phyloP scores from a whole-genome alignment of 1,140 invertebrate genomes.

The Drosophila nannoptera region DNA sequence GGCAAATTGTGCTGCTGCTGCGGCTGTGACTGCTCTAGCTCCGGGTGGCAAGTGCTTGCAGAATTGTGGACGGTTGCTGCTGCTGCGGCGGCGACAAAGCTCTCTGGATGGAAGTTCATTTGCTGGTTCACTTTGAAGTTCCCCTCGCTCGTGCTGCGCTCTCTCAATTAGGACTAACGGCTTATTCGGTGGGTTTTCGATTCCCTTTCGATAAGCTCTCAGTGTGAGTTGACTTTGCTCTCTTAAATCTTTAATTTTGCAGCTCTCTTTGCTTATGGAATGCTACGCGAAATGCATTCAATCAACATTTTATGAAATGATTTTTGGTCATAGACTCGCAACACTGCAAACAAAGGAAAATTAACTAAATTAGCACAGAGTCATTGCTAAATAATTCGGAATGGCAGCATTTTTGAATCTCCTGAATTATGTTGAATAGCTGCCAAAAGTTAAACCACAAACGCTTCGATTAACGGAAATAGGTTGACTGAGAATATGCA shows the following conservation, averaged over 20 bases:
- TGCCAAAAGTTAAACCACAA: too few relatives aligned
- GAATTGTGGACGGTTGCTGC: conserved; percentile 55
- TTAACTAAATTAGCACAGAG: neutral
- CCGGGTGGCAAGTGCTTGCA: conserved; percentile 27
- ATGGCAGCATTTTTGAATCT: too few relatives aligned
- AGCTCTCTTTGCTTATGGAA: conserved; percentile 46
- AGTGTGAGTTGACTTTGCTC: neutral
- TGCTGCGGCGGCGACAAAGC: conserved; percentile 56
- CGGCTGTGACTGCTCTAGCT: conserved; percentile 4
- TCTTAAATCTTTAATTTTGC: neutral
- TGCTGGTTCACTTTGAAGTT: conserved; percentile 25
- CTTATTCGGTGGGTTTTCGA: conserved; percentile 29
- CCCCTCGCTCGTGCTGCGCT: neutral
- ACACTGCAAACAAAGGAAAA: conserved; percentile 28
- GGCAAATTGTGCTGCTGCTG: conserved; percentile 46
- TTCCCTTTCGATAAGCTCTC: conserved; percentile 9
- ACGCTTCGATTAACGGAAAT: too few relatives aligned
- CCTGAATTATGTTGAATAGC: too few relatives aligned
- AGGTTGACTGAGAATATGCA: too few relatives aligned
- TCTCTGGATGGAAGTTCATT: conserved; percentile 71
- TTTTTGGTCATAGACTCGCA: conserved; percentile 51
- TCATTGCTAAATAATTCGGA: too few relatives aligned
- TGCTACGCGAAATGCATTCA: conserved; percentile 71
- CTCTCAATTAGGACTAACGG: neutral
- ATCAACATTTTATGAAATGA: conserved; percentile 61